Evolutionary conservation across 2,797 vertebrate species (phyloP), one percentile per base, ranked within the genome.

Genomic region (Mycteria americana): DNA sequence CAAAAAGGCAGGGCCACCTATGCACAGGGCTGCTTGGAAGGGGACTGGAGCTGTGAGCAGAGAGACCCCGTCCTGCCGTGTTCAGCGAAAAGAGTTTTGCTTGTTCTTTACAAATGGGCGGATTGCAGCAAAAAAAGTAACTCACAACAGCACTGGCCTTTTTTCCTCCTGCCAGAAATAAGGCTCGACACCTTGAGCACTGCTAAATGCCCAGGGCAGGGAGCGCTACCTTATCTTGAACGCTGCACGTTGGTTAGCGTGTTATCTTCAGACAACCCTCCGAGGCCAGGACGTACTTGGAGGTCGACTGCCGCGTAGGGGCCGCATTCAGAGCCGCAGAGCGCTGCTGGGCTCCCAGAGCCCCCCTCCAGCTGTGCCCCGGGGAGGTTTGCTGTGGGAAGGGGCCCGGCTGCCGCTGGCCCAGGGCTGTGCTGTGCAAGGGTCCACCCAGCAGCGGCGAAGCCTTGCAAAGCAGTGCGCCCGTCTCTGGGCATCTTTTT

Each of bases 51-150:
- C 31, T 89, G 18, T n/a, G 53, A 81, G 60, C 2, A 5, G 30
- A 86, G 33, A 37, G 7, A 35, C 3, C 22, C 21, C 0, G 0
- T 21, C 28, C 67, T 85, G 76, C n/a, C 0, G 0, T 2, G 8
- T 43, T 69, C 22, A 25, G 27, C 1, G 1, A 24, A 46, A 54
- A 28, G 21, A 1, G 1, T 45, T 84, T 37, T 59, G 22, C 8
- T 64, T 62, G 13, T 54, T 75, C 59, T 63, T 82, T 35, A 4
- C 35, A 79, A 41, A 87, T 7, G 19, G 8, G 18, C 4, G 67
- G 64, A 63, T 13, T 39, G 46, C n/a, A 82, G 59, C 3, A 63
- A 73, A 82, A 75, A 45, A 64, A 3, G 8, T 6, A 62, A 43
- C 27, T 54, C 65, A 12, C 8, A 85, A 13, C 62, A 79, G 31